Base-by-base conservation (phyloP, 2,797 vertebrate genomes). In the Gambusia yucatana region DNA sequence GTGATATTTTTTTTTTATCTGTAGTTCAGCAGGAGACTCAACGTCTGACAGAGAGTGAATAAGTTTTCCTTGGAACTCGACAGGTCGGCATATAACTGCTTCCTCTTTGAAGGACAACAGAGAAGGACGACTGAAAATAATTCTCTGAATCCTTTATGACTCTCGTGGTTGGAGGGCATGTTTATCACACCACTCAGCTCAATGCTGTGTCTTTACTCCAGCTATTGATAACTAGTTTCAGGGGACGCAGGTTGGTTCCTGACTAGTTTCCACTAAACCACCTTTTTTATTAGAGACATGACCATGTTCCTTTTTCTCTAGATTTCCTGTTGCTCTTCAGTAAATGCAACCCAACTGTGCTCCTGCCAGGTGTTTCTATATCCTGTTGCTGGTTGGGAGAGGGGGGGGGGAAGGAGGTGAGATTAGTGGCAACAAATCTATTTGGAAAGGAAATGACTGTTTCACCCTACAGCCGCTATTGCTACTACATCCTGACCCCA, bases 401-500 rank as follows among this genome's bases (percentile, higher is more conserved):
- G 8, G 55, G 36, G 8, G 13, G 41, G 9, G 0, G 16, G 1
- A 50, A 33, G 1, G 10, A 43, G 52, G 52, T 28, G 33, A 73
- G 78, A 43, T 30, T 67, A 43, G 74, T 6, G 69, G 25, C 76
- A 75, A 44, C 22, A 59, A 30, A 79, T 50, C 46, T 76, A 28
- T 59, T 57, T 80, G 70, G n/a, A 28, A 9, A 33, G 72, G 82
- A 76, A 82, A 69, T 79, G 43, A 39, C 13, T 41, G 65, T 71
- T 17, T 17, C 71, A 6, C 5, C 72, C 57, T 44, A 43, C 77
- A 67, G 50, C 72, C 59, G 44, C 59, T 16, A n/a, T 69, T 57
- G 22, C 46, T 47, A 57, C 43, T 52, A 65, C 73, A 77, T 82
- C 79, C 82, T 83, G n/a, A 76, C 39, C 43, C 78, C 52, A 33